A percentile compares a stretch with the other conserved stretches of the same genome.
phyloP scores from a whole-genome alignment of 2,888 invertebrate genomes.

The Tetranychus piercei region DNA sequence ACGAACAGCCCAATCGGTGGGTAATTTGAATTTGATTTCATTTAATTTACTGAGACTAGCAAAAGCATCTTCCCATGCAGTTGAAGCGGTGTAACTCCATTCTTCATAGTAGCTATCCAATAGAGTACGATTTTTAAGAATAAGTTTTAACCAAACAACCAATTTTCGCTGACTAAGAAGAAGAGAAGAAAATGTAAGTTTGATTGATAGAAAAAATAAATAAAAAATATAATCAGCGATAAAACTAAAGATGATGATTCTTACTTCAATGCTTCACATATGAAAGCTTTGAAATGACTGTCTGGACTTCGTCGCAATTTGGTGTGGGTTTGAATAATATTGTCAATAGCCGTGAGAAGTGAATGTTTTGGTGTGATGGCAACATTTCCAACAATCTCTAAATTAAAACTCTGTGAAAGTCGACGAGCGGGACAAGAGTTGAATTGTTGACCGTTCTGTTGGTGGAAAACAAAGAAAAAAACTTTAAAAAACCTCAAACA shows the following conservation, averaged over 20 bases:
- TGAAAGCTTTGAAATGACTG: constrained; percentile 93
- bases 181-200: constrained; percentile 18
- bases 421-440: constrained; percentile 89
- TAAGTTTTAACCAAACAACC: constrained; percentile 78
- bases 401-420: constrained; percentile 72
- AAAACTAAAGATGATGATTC: constrained; percentile 30
- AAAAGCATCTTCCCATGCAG: constrained; percentile 87
- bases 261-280: constrained; percentile 87
- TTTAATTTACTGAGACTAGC: constrained; percentile 71
- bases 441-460: constrained; percentile 63
- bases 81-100: constrained; percentile 87
- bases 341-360: constrained; percentile 72
- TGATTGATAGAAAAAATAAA: not conserved
- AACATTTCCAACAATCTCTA: constrained; percentile 73
- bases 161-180: constrained; percentile 61
- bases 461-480: constrained; percentile 7
- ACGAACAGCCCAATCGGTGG: constrained; percentile 84
- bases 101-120: constrained; percentile 38
- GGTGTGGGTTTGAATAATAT: constrained; percentile 71
- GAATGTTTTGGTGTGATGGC: constrained; percentile 70
- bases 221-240: constrained; percentile 8
- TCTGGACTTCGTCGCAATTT: constrained; percentile 84
- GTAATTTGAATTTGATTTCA: constrained; percentile 69
- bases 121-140: constrained; percentile 54
- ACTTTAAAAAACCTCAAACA: not conserved